Conservation (phyloP, 2,797 vertebrate species). For the Sebastes iracundus region DNA sequence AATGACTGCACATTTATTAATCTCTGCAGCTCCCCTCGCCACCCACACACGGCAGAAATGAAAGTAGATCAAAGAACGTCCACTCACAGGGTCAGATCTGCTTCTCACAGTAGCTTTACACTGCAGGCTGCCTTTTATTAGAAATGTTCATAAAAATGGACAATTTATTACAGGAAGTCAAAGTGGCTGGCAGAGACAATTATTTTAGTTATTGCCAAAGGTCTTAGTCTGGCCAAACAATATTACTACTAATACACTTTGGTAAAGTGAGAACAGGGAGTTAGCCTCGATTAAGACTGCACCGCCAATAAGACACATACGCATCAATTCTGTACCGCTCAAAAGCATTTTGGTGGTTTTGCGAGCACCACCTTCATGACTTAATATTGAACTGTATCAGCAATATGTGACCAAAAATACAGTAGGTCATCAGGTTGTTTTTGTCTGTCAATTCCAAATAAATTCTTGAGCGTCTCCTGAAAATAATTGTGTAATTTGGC, state of each 20-base stretch:
- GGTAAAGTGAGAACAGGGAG: neutral
- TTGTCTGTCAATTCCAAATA: too few species aligned
- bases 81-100: neutral
- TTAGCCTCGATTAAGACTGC: fast-evolving
- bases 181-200: neutral
- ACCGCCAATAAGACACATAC: neutral
- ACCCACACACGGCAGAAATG: neutral
- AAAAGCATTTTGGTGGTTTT: neutral
- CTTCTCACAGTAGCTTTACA: neutral
- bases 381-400: neutral
- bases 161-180: neutral
- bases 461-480: too few species aligned
- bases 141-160: neutral
- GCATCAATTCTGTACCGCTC: neutral
- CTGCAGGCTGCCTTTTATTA: neutral
- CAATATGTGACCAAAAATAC: neutral
- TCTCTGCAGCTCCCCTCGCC: neutral
- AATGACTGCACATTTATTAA: neutral
- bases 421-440: too few species aligned
- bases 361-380: too few species aligned
- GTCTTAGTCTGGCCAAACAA: neutral
- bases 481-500: too few species aligned
- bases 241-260: neutral
- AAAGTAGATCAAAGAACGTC: neutral
- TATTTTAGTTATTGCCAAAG: neutral